A percentile compares a stretch with the other conserved stretches of the same genome.
phyloP scores from a whole-genome alignment of 2,888 invertebrate genomes.

The Lithophane leautieri region DNA sequence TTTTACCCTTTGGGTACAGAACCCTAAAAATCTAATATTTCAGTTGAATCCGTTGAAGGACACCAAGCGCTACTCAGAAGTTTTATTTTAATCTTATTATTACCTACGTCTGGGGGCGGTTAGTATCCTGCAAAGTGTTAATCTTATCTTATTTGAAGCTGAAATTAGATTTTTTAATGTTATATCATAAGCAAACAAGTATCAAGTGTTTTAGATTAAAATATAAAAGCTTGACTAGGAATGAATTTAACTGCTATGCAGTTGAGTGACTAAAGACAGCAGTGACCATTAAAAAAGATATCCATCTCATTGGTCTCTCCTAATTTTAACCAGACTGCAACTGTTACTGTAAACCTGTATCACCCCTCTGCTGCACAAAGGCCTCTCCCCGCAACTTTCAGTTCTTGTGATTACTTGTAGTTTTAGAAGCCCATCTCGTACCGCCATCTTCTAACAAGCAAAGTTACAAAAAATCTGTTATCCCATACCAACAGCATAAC shows the following conservation, averaged over 20 bases:
- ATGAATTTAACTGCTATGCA: not conserved
- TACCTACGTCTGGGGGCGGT: not conserved
- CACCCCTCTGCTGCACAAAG: not conserved
- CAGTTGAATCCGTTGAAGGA: not conserved
- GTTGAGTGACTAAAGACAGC: too few relatives aligned
- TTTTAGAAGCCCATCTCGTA: not conserved
- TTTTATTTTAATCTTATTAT: not conserved
- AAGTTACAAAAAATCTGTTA: not conserved
- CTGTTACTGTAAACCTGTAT: not conserved
- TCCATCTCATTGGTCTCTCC: not conserved
- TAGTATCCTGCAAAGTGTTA: not conserved
- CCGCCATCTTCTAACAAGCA: not conserved
- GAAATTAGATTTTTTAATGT: not conserved
- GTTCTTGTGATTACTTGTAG: not conserved
- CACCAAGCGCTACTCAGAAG: not conserved
- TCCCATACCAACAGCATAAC: conserved; percentile 68
- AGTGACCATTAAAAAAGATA: not conserved
- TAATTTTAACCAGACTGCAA: not conserved
- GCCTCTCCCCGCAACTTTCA: not conserved
- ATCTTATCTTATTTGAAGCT: not conserved
- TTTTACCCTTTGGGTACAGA: too few relatives aligned
- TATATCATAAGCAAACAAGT: too few relatives aligned
- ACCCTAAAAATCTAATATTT: too few relatives aligned
- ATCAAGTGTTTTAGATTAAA: too few relatives aligned
- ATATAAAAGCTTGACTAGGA: not conserved